Evolutionary conservation across 2,797 vertebrate genomes (phyloP), one percentile per base, ranked within the genome.

Genomic region (Xenentodon cancila): DNA sequence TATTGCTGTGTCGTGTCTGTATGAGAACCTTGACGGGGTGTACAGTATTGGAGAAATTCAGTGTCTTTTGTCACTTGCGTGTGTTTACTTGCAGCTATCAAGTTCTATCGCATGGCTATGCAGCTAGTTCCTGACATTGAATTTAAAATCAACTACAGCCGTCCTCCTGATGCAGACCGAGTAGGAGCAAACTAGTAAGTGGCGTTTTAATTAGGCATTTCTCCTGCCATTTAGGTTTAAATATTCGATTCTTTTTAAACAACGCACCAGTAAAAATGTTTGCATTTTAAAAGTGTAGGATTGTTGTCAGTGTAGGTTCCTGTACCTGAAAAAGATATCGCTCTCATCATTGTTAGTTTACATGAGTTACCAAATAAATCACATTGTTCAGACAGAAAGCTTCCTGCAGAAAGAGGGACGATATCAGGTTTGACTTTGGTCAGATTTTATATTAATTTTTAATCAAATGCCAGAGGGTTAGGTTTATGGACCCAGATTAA

Each of bases 51-150:
- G 2, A 32, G 0, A 12, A 40, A 50, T 9, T 22, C 9, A 13
- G 15, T 40, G 16, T 27, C 9, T 17, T 21, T 3, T 16, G 17
- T 42, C 5, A 40, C 1, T 3, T 15, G 12, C 12, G 51, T 73
- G 0, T 90, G 84, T 89, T 82, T 82, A 44, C 65, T 89, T 94
- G 62, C 91, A 99, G 98, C 98, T 79, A 98, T 99, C 94, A 99
- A 99, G 88, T 99, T 97, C 92, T 99, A 99, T 76, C 97, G 97
- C 79, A 92, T 95, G 88, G 97, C 98, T 69, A 98, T 99, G 97
- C 97, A 98, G 79, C 94, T 99, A 60, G 98, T 98, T 64, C 98
- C 98, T 74, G 97, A 99, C 89, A 99, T 99, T 68, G 98, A 99
- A 86, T 99, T 96, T 90, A 97, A 94, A 92, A 97, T 99, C 89